Evolutionary conservation across 1,140 invertebrate species (phyloP), one percentile per base, ranked within the genome.

Genomic region (Macrosteles quadrilineatus): DNA sequence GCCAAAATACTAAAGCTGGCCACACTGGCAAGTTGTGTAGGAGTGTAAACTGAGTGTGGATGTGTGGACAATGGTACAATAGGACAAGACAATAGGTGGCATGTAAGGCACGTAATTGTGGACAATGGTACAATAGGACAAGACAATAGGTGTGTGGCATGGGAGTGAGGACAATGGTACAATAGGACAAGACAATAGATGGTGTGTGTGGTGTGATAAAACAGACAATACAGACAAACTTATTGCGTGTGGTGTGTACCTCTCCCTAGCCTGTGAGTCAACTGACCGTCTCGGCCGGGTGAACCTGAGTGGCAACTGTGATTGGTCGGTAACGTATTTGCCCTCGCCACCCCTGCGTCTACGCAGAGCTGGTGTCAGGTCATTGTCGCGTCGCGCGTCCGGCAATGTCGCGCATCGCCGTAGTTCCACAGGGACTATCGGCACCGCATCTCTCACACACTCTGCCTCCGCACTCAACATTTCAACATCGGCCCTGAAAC

Each of bases 291-390:
- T 63, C 25, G 90, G 87, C 68, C 90, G 83, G 76, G 87, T 86
- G 81, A 92, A 92, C 40, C 89, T 81, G 59, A 92, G 80, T 75
- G 90, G 89, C 68, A 91, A 80, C 76, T 92, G 89, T 27, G 87
- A 85, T 45, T 87, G 86, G 79, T 92, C 90, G 2, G 87, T 86
- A 0, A 90, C 88, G 78, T 92, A 92, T 77, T 92, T 92, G 69
- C 91, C 90, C 55, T 83, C 82, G 62, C 85, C 85, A 63, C 86
- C 83, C 17, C 91, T 82, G n/a, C 90, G 83, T 9, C 90, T 83
- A 6, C 90, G 83, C n/a, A 91, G 80, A 17, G 85, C 88, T 9
- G 88, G 88, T 0, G 88, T 90, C 77, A 71, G 71, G 31, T 73
- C 65, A 31, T 67, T 43, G 25, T 66, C 43, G 17, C 43, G n/a